phyloP scores from a whole-genome alignment of 2,888 invertebrate species.

The Drosophila leonis region DNA sequence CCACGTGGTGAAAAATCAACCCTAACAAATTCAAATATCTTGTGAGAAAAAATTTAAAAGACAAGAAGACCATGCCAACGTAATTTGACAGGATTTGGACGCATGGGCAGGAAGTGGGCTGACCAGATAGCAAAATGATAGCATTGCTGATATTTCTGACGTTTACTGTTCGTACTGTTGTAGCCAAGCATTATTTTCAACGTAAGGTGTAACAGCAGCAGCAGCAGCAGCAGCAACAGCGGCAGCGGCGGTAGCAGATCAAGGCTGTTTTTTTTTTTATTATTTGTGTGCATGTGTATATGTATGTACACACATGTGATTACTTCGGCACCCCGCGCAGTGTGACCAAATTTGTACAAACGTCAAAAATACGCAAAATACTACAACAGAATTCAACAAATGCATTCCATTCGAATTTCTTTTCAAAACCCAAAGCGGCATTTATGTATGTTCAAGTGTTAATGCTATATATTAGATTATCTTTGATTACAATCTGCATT shows the following conservation, averaged over 20 bases:
- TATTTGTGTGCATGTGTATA: conserved; percentile 19
- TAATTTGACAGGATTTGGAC: conserved; percentile 4
- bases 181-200: conserved; percentile 49
- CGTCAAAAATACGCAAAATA: conserved; percentile 35
- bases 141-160: conserved; percentile 6
- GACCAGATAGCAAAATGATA: not conserved
- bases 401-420: conserved; percentile 14
- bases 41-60: conserved; percentile 22
- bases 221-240: conserved; percentile 18
- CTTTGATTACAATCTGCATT: not conserved
- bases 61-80: conserved; percentile 40
- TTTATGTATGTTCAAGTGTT: not conserved
- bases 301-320: conserved; percentile 72
- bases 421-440: conserved; percentile 8
- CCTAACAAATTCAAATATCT: conserved; percentile 69
- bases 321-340: conserved; percentile 43
- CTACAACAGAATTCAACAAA: conserved; percentile 19
- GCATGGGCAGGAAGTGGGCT: not conserved
- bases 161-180: conserved; percentile 12
- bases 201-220: conserved; percentile 45
- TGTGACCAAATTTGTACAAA: conserved; percentile 51
- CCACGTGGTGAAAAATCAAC: conserved; percentile 81
- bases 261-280: conserved; percentile 61
- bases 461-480: not conserved
- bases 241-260: conserved; percentile 26